Percentiles rank a stretch among this genome's conserved stretches.
These are phyloP conservation scores for Panulirus ornatus DNA, from an alignment of 1,140 invertebrate species.

Conservation along the genomic window DNA sequence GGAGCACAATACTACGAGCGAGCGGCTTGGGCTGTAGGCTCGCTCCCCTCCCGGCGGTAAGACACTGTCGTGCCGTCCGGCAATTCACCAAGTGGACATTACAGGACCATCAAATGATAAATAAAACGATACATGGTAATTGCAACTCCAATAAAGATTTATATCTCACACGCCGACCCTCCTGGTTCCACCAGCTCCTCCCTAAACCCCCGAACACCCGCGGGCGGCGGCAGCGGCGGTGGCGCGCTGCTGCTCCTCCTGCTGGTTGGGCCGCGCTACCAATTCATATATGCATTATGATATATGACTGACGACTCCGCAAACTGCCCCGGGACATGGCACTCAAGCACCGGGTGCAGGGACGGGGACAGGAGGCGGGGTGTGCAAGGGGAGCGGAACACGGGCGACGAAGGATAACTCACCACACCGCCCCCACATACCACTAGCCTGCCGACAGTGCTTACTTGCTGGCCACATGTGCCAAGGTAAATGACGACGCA, in stretches of 20 bases:
- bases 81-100: conserved; percentile 51
- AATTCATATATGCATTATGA: conserved; percentile 49
- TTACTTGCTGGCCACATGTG: too few relatives aligned
- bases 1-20: too few relatives aligned
- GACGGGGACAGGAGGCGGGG: neutral
- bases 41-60: too few relatives aligned
- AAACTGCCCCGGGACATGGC: conserved; percentile 22
- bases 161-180: conserved; percentile 37
- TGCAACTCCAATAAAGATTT: conserved; percentile 46
- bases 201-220: too few relatives aligned
- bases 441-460: too few relatives aligned
- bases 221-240: neutral
- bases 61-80: conserved; percentile 24
- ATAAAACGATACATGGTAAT: conserved; percentile 59
- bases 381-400: neutral
- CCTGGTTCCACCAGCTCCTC: neutral
- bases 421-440: too few relatives aligned
- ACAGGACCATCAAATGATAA: conserved; percentile 57
- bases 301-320: conserved; percentile 33
- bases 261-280: neutral
- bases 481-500: too few relatives aligned
- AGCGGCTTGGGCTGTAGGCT: too few relatives aligned
- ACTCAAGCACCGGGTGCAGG: neutral
- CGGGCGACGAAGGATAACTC: too few relatives aligned
- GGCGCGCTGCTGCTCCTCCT: too few relatives aligned